phyloP scores from a whole-genome alignment of 2,888 invertebrate genomes.

The Scaptomyza tumidula region DNA sequence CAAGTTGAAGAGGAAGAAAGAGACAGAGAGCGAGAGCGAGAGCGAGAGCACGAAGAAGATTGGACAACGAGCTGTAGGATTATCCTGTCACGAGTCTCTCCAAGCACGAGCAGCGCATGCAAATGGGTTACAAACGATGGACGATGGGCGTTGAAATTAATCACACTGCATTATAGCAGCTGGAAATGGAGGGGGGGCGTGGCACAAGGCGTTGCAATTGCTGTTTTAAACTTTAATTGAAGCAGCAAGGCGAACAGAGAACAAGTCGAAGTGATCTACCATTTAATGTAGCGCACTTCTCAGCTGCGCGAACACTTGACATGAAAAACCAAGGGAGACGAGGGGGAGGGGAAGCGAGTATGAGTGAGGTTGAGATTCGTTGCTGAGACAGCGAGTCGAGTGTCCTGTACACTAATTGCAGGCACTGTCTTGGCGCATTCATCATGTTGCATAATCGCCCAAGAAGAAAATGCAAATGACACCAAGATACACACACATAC shows the following conservation, averaged over 20 bases:
- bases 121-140: conserved; percentile 55
- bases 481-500: conserved; percentile 23
- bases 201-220: conserved; percentile 27
- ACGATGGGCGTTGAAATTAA: conserved; percentile 65
- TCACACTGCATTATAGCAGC: conserved; percentile 59
- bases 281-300: conserved; percentile 40
- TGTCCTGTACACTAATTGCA: conserved; percentile 66
- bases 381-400: conserved; percentile 13
- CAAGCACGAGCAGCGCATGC: conserved; percentile 50
- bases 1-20: conserved; percentile 1
- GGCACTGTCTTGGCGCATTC: conserved; percentile 52
- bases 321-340: conserved; percentile 14
- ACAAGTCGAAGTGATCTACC: conserved; percentile 18
- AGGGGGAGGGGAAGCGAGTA: neutral
- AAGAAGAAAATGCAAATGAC: conserved; percentile 69
- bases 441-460: conserved; percentile 61
- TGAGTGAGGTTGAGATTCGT: neutral
- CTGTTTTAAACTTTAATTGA: conserved; percentile 45
- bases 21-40: conserved; percentile 17
- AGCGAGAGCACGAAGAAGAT: conserved; percentile 6
- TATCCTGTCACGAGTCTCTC: conserved; percentile 67
- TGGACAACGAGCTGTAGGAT: conserved; percentile 57
- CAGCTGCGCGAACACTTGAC: conserved; percentile 45
- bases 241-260: conserved; percentile 14
- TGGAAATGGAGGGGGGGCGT: conserved; percentile 3